Conservation (phyloP, 2,113 vertebrate species). For the Numenius arquata region DNA sequence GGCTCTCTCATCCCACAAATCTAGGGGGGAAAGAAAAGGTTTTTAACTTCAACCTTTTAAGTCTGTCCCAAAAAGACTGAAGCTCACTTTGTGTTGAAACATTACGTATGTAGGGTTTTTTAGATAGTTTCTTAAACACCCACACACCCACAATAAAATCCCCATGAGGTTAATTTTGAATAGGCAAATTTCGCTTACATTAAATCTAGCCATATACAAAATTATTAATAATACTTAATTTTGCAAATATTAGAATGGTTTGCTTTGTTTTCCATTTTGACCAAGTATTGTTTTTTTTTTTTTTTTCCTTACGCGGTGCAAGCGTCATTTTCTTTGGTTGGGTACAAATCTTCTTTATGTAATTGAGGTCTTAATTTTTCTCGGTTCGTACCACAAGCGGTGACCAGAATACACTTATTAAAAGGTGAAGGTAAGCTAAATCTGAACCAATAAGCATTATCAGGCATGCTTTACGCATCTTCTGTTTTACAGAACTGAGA, state of each 20-base stretch:
- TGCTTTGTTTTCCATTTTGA: neutral
- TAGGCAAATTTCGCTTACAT: neutral
- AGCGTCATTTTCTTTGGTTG: neutral
- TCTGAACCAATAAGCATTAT: neutral
- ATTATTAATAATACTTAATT: neutral
- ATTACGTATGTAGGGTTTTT: neutral
- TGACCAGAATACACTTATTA: neutral
- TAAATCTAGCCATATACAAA: neutral
- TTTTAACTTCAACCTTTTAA: neutral
- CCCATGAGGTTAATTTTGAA: neutral
- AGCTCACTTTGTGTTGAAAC: neutral
- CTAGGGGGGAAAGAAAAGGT: accelerated
- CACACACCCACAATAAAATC: neutral
- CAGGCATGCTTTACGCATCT: neutral
- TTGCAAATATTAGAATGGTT: neutral
- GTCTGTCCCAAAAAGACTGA: neutral
- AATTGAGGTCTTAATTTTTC: neutral
- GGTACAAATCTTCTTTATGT: neutral
- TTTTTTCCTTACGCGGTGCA: neutral
- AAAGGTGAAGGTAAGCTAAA: neutral
- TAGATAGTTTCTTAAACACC: neutral
- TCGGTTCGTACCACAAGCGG: neutral
- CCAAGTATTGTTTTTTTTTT: neutral
- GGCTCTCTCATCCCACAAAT: neutral
- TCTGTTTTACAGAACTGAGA: neutral